phyloP scores from a whole-genome alignment of 2,888 invertebrate genomes.

The Sphaerophoria rueppellii region DNA sequence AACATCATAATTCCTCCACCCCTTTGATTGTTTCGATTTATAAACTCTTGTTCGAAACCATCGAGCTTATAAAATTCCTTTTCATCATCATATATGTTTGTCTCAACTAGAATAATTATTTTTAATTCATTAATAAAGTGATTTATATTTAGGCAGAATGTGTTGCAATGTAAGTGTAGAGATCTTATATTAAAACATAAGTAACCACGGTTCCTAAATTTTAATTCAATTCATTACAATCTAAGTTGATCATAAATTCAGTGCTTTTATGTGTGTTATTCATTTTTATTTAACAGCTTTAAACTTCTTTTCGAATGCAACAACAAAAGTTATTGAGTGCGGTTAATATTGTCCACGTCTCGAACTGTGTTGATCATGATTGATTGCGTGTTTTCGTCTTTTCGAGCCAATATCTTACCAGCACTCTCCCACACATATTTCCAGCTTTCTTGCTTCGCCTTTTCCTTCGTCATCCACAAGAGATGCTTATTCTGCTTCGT shows the following conservation, averaged over 20 bases:
- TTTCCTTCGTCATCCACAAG: conserved; percentile 34
- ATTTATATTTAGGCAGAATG: conserved; percentile 15
- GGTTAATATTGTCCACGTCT: conserved; percentile 21
- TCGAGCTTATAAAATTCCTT: not conserved
- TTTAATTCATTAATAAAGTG: conserved; percentile 9
- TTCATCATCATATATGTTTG: conserved; percentile 12
- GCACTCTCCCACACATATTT: conserved; percentile 39
- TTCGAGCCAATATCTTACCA: conserved; percentile 28
- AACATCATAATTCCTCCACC: conserved; percentile 3
- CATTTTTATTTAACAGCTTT: conserved; percentile 26
- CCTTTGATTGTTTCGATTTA: not conserved
- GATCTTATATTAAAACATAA: conserved; percentile 16
- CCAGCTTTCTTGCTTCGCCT: conserved; percentile 39
- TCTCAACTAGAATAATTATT: conserved; percentile 18
- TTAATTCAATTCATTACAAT: conserved; percentile 36
- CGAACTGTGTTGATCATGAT: conserved; percentile 3
- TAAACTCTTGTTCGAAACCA: conserved; percentile 1
- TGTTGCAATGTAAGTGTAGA: conserved; percentile 22
- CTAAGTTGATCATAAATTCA: conserved; percentile 2
- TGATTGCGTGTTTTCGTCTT: conserved; percentile 11
- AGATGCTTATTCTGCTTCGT: conserved; percentile 26
- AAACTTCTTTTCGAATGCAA: not conserved
- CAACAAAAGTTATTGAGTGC: conserved; percentile 7
- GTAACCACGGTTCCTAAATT: not conserved
- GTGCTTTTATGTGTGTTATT: not conserved